Base-by-base conservation (phyloP, 1,140 invertebrate species). In the Capitella teleta region DNA sequence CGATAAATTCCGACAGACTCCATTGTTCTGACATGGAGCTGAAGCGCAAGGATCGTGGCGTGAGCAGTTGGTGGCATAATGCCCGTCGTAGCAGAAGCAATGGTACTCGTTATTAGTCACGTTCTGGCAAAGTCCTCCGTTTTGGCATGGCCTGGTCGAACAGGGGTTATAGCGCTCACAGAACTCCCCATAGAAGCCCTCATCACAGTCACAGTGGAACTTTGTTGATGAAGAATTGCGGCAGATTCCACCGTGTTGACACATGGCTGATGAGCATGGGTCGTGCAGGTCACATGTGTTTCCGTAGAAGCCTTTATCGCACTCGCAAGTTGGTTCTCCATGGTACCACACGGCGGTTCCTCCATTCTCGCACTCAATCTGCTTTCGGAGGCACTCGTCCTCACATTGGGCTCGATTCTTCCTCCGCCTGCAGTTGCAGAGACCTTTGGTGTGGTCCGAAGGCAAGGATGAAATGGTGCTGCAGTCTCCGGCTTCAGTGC, bases 201-300 rank as follows among this genome's bases (percentile, higher is more conserved):
- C 16, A 24, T 48, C 3, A 34, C 51, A 52, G 10, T 18, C 14
- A 42, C 51, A 52, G 30, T 36, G 2, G 44, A 34, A 52, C 21
- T 1, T 34, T 10, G 6, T 16, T 16, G 26, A 23, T 16, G 44
- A 26, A 5, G 4, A 10, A 19, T 14, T 44, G 10, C 21, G 28
- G 18, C 51, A 52, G 16, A 16, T 24, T 6, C 30, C 45, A 18
- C 51, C 51, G 37, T 40, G 25, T 14, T 37, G 16, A 37, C 51
- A 52, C 21, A 45, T 36, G 10, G 40, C 14, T 0, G 1, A 16
- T 14, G 28, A 26, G 40, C 53, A 54, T 12, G 30, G 40, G 30
- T 38, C 47, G 28, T 16, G 41, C 44, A 48, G 44, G 28, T 48
- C 44, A 28, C 51, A 52, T 24, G 16, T 38, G 21, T n/a, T 32